Conservation (phyloP, 2,797 vertebrate species). For the Pteronotus mesoamericanus region DNA sequence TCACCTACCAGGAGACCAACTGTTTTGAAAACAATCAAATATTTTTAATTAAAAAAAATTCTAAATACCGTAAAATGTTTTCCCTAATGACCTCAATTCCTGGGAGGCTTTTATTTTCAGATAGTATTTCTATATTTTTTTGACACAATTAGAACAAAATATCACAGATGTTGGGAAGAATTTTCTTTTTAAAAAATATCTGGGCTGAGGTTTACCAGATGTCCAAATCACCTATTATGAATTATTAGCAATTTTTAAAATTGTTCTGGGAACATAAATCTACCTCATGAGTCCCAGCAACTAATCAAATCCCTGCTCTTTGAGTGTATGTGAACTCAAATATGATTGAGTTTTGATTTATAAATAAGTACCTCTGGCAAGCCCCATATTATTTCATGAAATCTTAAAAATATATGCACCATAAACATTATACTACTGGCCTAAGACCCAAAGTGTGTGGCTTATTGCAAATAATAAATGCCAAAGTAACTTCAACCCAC, state of each 20-base stretch:
- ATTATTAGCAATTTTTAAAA: conserved; percentile 48
- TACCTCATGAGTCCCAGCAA: neutral
- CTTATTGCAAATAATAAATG: conserved; percentile 46
- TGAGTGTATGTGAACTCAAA: neutral
- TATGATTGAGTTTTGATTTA: conserved; percentile 46
- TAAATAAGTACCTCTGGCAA: conserved; percentile 9
- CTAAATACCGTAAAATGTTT: conserved; percentile 60
- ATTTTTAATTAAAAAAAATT: conserved; percentile 68
- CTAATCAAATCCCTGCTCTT: conserved; percentile 8
- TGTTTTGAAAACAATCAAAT: conserved; percentile 62
- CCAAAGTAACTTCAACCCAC: conserved; percentile 29
- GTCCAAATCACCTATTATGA: conserved; percentile 63
- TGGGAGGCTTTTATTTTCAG: conserved; percentile 61
- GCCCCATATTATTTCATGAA: neutral
- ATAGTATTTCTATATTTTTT: conserved; percentile 49
- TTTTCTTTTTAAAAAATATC: neutral
- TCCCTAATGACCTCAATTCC: conserved; percentile 64
- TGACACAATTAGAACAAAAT: conserved; percentile 72
- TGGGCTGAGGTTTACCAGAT: conserved; percentile 65
- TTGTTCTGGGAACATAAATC: conserved; percentile 2
- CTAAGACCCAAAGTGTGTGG: neutral
- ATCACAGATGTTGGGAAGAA: conserved; percentile 64
- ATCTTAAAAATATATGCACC: conserved; percentile 27
- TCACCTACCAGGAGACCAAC: conserved; percentile 39
- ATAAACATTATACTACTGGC: neutral